Evolutionary conservation across 2,113 vertebrate genomes (phyloP).

Genomic region (Alligator mississippiensis): DNA sequence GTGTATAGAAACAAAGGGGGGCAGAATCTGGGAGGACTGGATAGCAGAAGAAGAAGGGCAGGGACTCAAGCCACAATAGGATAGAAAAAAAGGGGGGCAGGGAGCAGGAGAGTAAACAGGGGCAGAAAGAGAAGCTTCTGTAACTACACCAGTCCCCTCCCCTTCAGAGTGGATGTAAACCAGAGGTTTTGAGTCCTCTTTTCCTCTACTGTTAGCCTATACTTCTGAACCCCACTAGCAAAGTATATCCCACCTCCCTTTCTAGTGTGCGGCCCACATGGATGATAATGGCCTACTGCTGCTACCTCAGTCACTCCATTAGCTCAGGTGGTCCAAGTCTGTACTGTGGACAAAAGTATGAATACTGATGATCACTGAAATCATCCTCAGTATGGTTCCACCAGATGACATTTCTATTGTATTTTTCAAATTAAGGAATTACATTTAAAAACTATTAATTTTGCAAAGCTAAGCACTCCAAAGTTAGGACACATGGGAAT

Average conservation of each 20-base stretch:
- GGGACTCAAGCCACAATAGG: not conserved
- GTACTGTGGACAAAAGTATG: fast-evolving
- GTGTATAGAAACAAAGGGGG: too few relatives aligned
- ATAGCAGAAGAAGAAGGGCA: not conserved
- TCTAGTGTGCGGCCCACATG: not conserved
- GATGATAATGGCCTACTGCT: not conserved
- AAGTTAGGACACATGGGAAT: not conserved
- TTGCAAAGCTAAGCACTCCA: not conserved
- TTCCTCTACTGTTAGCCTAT: not conserved
- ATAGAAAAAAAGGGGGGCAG: not conserved
- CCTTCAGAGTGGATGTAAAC: not conserved
- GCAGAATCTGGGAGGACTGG: too few relatives aligned
- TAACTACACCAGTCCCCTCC: not conserved
- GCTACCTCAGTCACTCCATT: not conserved
- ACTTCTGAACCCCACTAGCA: not conserved
- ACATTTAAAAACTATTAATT: not conserved
- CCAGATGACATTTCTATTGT: not conserved
- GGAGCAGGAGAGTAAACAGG: not conserved
- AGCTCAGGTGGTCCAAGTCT: not conserved
- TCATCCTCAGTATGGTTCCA: not conserved
- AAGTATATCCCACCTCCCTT: not conserved
- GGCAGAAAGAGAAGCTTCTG: not conserved
- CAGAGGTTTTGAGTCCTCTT: not conserved
- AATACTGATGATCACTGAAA: not conserved
- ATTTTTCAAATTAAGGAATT: not conserved